These are phyloP conservation scores for Scomber japonicus DNA, from an alignment of 2,113 vertebrate species.

Conservation along the genomic window DNA sequence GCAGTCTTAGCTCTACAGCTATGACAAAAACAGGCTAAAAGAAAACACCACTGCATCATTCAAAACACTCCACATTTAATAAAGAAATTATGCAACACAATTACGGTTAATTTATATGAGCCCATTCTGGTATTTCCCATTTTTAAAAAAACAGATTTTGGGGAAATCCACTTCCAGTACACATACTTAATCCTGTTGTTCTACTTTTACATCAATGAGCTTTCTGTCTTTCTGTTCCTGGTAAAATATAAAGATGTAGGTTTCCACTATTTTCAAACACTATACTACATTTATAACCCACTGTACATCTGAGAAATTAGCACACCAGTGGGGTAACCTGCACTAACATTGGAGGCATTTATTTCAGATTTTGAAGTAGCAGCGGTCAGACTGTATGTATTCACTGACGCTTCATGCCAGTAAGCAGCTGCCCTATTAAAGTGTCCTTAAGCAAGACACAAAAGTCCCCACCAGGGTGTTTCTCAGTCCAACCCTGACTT, in stretches of 20 bases:
- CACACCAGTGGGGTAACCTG: slow-evolving; percentile 9
- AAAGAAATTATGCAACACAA: slow-evolving; percentile 2
- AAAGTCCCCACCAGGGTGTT: slow-evolving; percentile 3
- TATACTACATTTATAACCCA: slow-evolving; percentile 23
- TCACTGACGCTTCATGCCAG: not conserved
- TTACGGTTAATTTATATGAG: slow-evolving; percentile 6
- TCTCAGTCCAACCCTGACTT: not conserved
- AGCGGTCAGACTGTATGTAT: not conserved
- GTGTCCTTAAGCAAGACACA: slow-evolving; percentile 6
- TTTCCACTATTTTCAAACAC: slow-evolving; percentile 18
- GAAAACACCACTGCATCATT: too few relatives aligned
- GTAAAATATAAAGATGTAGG: slow-evolving; percentile 6
- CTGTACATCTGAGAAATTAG: slow-evolving; percentile 4
- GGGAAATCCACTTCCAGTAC: slow-evolving; percentile 5
- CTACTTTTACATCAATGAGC: slow-evolving; percentile 16
- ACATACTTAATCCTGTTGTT: slow-evolving; percentile 25
- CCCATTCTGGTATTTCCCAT: slow-evolving; percentile 4
- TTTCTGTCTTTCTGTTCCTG: slow-evolving; percentile 18
- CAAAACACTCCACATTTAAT: not conserved
- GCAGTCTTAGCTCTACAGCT: not conserved
- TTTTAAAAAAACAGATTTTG: not conserved
- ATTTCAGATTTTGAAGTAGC: slow-evolving; percentile 23
- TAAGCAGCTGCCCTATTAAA: slow-evolving; percentile 6
- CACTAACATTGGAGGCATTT: slow-evolving; percentile 6
- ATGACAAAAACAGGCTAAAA: not conserved